phyloP scores from a whole-genome alignment of 1,140 invertebrate species.

The Daktulosphaira vitifoliae region DNA sequence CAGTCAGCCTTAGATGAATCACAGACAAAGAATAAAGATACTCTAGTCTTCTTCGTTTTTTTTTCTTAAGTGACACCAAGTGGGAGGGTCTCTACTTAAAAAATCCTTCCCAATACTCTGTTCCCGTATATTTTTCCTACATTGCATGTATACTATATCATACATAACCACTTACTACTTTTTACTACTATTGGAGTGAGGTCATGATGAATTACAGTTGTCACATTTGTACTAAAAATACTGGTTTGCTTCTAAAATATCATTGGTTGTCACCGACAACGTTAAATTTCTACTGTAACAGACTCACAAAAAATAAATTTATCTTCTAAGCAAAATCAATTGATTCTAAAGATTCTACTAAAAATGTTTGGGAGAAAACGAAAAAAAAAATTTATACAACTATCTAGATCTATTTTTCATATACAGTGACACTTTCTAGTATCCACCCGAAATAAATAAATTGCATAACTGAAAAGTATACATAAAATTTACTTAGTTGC shows the following conservation, averaged over 20 bases:
- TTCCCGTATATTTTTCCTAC: too few species aligned
- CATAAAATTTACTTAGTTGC: too few species aligned
- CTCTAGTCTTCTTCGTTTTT: neutral
- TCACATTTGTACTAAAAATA: constrained; percentile 3
- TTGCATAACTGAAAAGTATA: too few species aligned
- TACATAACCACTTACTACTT: constrained; percentile 1
- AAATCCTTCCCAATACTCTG: neutral
- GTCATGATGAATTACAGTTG: constrained; percentile 23
- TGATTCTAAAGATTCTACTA: too few species aligned
- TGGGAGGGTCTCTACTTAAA: neutral
- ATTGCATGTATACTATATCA: too few species aligned
- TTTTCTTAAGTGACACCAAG: constrained; percentile 1
- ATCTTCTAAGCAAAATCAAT: neutral
- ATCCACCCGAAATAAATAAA: too few species aligned
- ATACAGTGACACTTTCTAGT: neutral
- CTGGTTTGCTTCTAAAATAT: neutral
- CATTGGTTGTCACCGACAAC: neutral
- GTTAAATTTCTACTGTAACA: neutral
- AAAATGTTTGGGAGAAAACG: too few species aligned
- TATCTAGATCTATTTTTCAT: constrained; percentile 7
- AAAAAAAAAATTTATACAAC: neutral
- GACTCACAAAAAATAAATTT: neutral
- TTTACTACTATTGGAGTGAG: constrained; percentile 1
- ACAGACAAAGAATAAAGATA: neutral
- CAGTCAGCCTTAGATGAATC: neutral